Evolutionary conservation across 2,797 vertebrate genomes (phyloP).

Genomic region (Falco novaeseelandiae): DNA sequence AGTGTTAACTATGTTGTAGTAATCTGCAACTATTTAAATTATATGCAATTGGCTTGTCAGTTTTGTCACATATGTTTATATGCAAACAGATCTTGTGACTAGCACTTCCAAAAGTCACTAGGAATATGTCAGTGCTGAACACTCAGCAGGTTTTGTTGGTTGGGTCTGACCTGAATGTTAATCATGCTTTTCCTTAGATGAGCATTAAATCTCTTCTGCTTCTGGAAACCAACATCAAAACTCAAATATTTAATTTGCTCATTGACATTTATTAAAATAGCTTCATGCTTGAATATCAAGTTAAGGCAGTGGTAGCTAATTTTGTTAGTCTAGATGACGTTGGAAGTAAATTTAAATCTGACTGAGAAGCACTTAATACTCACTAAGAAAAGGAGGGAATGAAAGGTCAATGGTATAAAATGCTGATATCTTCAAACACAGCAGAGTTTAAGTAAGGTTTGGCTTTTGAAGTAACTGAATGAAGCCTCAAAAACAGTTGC

Average conservation of each 20-base stretch:
- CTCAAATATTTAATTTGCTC: conserved; percentile 68
- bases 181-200: not conserved
- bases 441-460: not conserved
- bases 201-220: conserved; percentile 9
- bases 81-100: conserved; percentile 16
- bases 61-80: conserved; percentile 34
- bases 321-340: not conserved
- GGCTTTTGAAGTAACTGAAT: not conserved
- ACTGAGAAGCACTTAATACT: conserved; percentile 34
- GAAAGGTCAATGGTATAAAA: conserved; percentile 21
- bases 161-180: conserved; percentile 47
- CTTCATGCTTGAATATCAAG: conserved; percentile 42
- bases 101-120: not conserved
- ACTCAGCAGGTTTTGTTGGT: not conserved
- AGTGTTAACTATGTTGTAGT: not conserved
- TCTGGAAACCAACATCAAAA: conserved; percentile 51
- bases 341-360: conserved; percentile 39
- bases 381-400: not conserved
- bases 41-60: not conserved
- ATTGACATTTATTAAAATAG: conserved; percentile 69
- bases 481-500: not conserved
- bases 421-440: not conserved
- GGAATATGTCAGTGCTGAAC: not conserved
- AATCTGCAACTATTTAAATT: conserved; percentile 27
- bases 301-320: conserved; percentile 29